Base-by-base conservation (phyloP, 1,140 invertebrate species). In the Saxidomus purpurata region DNA sequence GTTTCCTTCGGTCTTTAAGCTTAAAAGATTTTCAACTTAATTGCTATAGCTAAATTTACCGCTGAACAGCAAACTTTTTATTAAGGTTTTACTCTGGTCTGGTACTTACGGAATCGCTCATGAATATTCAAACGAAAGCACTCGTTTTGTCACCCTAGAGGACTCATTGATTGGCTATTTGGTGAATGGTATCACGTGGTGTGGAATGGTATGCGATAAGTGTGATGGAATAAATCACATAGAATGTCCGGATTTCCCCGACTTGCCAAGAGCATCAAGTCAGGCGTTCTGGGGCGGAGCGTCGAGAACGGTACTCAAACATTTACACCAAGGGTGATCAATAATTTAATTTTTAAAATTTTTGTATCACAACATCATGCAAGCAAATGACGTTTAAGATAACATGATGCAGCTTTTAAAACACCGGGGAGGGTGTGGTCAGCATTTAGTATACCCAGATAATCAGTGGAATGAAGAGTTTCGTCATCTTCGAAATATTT, bases 131-230 rank as follows among this genome's bases (percentile, higher is more conserved):
- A 83, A 89, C 15, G 40, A 81, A 19, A 81, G 92, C 17, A 47
- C 55, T 6, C 86, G 90, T 15, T 91, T 85, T 74, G 84, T 92
- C 36, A 92, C 92, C 0, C 85, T 92, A 77, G 92, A 92, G 74
- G 92, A 92, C 82, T 90, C 90, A 1, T 40, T 92, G 80, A 90
- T 90, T 90, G 92, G 92, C 28, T 92, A 90, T 71, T 11, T 92
- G 67, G 89, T 82, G 19, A 91, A 92, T 67, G 82, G 79, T 19
- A 61, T 92, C 6, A 77, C 85, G 11, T 92, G 90, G 90, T 92
- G 92, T 86, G 92, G 92, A 0, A 83, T 83, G 49, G 38, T 38
- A 3, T 74, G 40, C 6, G 34, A 28, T 11, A 31, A n/a, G 11
- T 22, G 61, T 17, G 83, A 85, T 25, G 92, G 92, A 1, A 77